phyloP scores from a whole-genome alignment of 2,797 vertebrate species.

The Peromyscus melanophrys region DNA sequence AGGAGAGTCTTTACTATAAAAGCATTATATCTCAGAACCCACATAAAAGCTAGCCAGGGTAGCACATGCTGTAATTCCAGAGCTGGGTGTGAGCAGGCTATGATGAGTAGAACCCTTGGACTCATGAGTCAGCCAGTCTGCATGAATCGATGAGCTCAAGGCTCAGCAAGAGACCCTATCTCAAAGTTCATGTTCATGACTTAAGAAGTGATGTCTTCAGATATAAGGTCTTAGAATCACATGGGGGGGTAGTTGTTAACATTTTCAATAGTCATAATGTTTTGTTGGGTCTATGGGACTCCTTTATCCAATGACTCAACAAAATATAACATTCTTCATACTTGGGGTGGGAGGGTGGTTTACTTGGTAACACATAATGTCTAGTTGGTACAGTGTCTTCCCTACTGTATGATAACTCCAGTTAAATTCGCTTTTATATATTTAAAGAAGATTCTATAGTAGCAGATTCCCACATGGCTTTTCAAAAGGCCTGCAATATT shows the following conservation, averaged over 20 bases:
- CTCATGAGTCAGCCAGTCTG: background rate
- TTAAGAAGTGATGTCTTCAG: background rate
- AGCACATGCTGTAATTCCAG: background rate
- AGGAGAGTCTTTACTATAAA: background rate
- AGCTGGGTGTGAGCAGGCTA: background rate
- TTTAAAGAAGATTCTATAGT: background rate
- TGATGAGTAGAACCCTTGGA: background rate
- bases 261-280: background rate
- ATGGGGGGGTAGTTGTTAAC: too few relatives aligned
- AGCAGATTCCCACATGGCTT: background rate
- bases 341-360: background rate
- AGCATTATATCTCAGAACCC: background rate
- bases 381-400: background rate
- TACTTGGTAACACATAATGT: background rate
- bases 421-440: background rate
- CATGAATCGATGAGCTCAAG: background rate
- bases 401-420: background rate
- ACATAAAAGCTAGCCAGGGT: background rate
- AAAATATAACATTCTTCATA: background rate
- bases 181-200: background rate
- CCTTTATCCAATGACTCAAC: background rate
- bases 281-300: background rate
- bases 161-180: background rate
- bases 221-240: background rate
- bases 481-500: background rate